Percentiles rank a stretch among this genome's conserved stretches.
These are phyloP conservation scores for Atta texana DNA, from an alignment of 1,140 invertebrate species.

Conservation along the genomic window DNA sequence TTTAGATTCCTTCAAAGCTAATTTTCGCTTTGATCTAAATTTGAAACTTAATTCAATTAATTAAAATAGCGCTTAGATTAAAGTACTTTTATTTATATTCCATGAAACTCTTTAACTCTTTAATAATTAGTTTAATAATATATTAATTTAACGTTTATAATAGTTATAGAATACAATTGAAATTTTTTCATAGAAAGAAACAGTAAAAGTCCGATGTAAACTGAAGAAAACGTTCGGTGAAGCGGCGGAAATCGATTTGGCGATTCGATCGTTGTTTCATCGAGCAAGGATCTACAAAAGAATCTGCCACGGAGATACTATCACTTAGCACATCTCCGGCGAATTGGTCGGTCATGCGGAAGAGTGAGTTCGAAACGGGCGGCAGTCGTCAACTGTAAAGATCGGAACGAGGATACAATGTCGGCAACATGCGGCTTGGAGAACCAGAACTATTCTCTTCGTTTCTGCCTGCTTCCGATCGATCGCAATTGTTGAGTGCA, in stretches of 20 bases:
- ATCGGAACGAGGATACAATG: conserved; percentile 27
- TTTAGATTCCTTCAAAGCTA: background rate
- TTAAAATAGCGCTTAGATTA: background rate
- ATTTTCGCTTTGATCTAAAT: background rate
- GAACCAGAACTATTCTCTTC: background rate
- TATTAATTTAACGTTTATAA: background rate
- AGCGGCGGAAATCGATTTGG: background rate
- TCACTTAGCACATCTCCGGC: conserved; percentile 28
- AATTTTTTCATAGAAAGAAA: background rate
- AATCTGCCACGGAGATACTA: conserved; percentile 2
- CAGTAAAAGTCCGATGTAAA: background rate
- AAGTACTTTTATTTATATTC: background rate
- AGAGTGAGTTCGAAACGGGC: conserved; percentile 39
- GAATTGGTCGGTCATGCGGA: conserved; percentile 50
- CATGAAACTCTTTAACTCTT: background rate
- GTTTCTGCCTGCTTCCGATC: background rate
- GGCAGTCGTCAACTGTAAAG: conserved; percentile 42
- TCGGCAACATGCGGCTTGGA: conserved; percentile 12
- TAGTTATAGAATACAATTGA: background rate
- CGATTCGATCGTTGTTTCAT: conserved; percentile 6
- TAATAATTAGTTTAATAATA: background rate
- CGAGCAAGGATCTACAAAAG: background rate
- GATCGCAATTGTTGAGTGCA: conserved; percentile 33
- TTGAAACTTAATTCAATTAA: conserved; percentile 1
- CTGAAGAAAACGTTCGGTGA: background rate